Percentiles rank a stretch among this genome's conserved stretches.
Conservation (phyloP, 1,140 invertebrate genomes). For the Drosophila saltans region DNA sequence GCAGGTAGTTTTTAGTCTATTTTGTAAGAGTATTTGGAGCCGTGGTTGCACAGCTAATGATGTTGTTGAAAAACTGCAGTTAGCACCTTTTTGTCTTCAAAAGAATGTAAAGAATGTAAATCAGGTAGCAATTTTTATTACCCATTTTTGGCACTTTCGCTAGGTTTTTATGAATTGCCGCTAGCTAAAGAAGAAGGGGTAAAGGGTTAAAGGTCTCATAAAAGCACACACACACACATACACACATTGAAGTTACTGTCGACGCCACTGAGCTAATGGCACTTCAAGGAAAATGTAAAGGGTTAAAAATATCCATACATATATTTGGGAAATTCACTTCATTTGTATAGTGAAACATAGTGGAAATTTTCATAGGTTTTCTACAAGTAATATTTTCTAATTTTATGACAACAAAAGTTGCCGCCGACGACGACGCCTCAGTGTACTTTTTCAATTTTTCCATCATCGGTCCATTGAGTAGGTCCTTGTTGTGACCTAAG, state of each 20-base stretch:
- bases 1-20: slow-evolving; percentile 4
- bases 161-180: slow-evolving; percentile 64
- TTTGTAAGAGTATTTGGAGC: slow-evolving; percentile 8
- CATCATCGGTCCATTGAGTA: slow-evolving; percentile 59
- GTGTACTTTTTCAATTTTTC: neutral
- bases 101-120: slow-evolving; percentile 57
- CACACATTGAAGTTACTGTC: slow-evolving; percentile 38
- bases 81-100: slow-evolving; percentile 81
- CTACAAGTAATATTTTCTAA: slow-evolving; percentile 13
- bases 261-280: slow-evolving; percentile 75
- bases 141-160: slow-evolving; percentile 58
- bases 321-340: slow-evolving; percentile 67
- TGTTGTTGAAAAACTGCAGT: slow-evolving; percentile 49
- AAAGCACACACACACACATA: slow-evolving; percentile 19
- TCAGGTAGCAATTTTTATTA: slow-evolving; percentile 48
- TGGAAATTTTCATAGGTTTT: slow-evolving; percentile 58
- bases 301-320: slow-evolving; percentile 44
- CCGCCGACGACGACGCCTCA: slow-evolving; percentile 19
- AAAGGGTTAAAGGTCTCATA: slow-evolving; percentile 47
- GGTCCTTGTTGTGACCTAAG: slow-evolving; percentile 6
- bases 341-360: slow-evolving; percentile 49
- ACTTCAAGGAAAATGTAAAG: slow-evolving; percentile 57
- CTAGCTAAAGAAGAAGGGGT: slow-evolving; percentile 10
- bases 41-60: slow-evolving; percentile 49
- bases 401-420: slow-evolving; percentile 70